Percentiles rank a stretch among this genome's conserved stretches.
These are phyloP conservation scores for Drosophila stalkeri DNA, from an alignment of 2,888 invertebrate genomes.

Conservation along the genomic window DNA sequence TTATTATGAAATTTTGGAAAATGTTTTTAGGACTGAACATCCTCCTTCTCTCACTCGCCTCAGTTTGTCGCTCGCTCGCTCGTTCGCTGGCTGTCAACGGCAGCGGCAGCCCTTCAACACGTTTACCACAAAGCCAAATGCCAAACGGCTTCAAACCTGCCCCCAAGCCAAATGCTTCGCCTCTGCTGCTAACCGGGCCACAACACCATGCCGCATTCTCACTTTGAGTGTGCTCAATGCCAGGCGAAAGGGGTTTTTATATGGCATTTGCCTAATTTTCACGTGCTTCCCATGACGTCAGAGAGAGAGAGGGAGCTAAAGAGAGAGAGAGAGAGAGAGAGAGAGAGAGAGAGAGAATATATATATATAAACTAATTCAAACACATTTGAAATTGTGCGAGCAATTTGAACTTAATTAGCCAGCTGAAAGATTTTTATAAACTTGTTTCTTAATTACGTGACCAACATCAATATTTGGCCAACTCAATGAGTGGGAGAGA, in stretches of 20 bases:
- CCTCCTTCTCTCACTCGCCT: not conserved
- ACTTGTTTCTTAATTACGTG: conserved; percentile 73
- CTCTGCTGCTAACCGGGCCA: not conserved
- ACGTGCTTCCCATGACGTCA: conserved; percentile 39
- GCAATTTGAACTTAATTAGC: conserved; percentile 73
- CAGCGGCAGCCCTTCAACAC: conserved; percentile 61
- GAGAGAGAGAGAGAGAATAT: not conserved
- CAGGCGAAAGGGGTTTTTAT: conserved; percentile 16
- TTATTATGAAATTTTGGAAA: conserved; percentile 73
- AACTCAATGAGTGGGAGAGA: conserved; percentile 36
- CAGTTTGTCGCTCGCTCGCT: not conserved
- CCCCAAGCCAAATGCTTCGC: conserved; percentile 18
- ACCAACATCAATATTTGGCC: conserved; percentile 50
- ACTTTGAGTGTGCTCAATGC: conserved; percentile 50
- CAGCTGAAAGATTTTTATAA: conserved; percentile 65
- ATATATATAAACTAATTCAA: conserved; percentile 41
- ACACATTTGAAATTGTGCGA: conserved; percentile 54
- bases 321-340: not conserved
- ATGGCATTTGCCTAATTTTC: conserved; percentile 45
- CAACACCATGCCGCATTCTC: conserved; percentile 60
- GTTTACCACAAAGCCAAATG: conserved; percentile 70
- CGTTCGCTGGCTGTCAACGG: conserved; percentile 52
- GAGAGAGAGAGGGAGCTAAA: conserved; percentile 2
- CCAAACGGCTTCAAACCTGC: conserved; percentile 50
- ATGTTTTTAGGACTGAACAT: conserved; percentile 34